A percentile compares a stretch with the other conserved stretches of the same genome.
Conservation (phyloP, 2,888 invertebrate species). For the Chelonus formosanus region DNA sequence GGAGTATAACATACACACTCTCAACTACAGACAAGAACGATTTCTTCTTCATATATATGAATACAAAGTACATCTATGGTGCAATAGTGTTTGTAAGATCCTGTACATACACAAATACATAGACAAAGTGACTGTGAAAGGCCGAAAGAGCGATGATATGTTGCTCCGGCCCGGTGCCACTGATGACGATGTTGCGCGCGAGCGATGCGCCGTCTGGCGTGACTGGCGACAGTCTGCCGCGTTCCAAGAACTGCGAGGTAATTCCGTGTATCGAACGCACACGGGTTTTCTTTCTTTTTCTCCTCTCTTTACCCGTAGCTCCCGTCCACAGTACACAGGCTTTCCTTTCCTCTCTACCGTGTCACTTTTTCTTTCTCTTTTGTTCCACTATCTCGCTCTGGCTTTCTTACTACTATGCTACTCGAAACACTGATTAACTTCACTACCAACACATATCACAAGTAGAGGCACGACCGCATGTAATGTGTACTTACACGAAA, state of each 20-base stretch:
- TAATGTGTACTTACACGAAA: not conserved
- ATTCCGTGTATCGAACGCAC: constrained; percentile 63
- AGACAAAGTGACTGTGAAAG: constrained; percentile 2
- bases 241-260: constrained; percentile 63
- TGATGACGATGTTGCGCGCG: constrained; percentile 49
- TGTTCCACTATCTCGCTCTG: not conserved
- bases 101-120: not conserved
- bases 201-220: constrained; percentile 64
- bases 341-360: no score
- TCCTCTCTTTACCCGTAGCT: not conserved
- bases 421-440: constrained; percentile 13
- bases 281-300: constrained; percentile 22
- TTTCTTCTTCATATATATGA: no score
- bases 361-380: constrained; percentile 7
- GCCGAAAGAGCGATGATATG: constrained; percentile 26
- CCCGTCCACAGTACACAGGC: no score
- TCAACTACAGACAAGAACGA: no score
- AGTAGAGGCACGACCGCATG: not conserved
- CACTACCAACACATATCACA: not conserved
- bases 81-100: constrained; percentile 1
- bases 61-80: not conserved
- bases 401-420: not conserved
- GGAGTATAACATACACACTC: no score
- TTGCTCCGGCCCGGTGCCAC: constrained; percentile 30
- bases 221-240: constrained; percentile 63